Conservation (phyloP, 23 tunicate species). For the Diplosoma virens region DNA sequence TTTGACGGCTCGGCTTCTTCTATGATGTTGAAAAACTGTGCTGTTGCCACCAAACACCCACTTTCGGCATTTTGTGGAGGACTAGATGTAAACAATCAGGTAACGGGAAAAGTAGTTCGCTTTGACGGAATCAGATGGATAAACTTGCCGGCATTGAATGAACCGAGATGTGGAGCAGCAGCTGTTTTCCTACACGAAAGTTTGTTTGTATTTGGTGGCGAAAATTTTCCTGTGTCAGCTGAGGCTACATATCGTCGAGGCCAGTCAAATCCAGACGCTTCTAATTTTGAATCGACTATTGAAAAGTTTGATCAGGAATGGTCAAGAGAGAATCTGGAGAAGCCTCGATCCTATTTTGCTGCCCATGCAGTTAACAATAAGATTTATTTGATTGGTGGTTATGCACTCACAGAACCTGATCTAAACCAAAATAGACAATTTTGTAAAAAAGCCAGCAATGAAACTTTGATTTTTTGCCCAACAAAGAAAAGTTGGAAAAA, state of each 20-base stretch:
- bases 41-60: not conserved
- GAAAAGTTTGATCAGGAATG: not conserved
- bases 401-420: not conserved
- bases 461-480: not conserved
- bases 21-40: not conserved
- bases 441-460: not conserved
- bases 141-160: not conserved
- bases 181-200: not conserved
- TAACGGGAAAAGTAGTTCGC: not conserved
- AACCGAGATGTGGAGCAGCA: slow-evolving; percentile 1
- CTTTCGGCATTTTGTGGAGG: slow-evolving; percentile 9
- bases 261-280: not conserved
- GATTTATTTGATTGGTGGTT: slow-evolving; percentile 2
- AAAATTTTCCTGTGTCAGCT: not conserved
- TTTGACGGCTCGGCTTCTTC: not conserved
- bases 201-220: slow-evolving; percentile 6
- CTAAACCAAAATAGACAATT: not conserved
- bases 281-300: not conserved
- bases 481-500: not conserved
- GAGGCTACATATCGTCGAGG: not conserved
- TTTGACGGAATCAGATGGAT: not conserved
- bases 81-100: not conserved
- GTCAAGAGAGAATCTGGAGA: not conserved
- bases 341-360: not conserved
- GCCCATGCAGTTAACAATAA: not conserved